Conservation (phyloP, 1,140 invertebrate species). For the Polypedilum pembai region DNA sequence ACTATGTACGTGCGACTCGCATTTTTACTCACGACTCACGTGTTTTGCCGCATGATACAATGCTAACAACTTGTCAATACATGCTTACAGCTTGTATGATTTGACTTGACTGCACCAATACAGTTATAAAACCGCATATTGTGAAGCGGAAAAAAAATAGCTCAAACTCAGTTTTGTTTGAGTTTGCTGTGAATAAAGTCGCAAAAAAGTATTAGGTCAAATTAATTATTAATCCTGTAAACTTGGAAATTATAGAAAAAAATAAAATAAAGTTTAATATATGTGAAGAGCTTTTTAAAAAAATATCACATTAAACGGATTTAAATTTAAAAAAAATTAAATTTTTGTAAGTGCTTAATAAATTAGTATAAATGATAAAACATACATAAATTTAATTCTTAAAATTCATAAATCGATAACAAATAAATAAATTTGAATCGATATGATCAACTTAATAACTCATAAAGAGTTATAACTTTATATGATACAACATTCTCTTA, state of each 20-base stretch:
- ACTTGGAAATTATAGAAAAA: neutral
- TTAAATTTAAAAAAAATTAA: neutral
- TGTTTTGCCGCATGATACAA: neutral
- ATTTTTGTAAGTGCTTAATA: neutral
- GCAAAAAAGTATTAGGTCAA: neutral
- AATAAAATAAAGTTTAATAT: neutral
- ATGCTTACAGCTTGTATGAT: neutral
- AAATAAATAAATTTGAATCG: too few relatives aligned
- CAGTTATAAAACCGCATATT: neutral
- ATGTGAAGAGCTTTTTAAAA: neutral
- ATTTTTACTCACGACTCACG: neutral
- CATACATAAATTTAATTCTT: too few relatives aligned
- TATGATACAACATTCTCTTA: too few relatives aligned
- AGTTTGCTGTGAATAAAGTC: slow-evolving; percentile 8
- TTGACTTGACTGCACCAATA: neutral
- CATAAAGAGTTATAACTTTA: too few relatives aligned
- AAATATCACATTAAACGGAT: neutral
- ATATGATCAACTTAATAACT: too few relatives aligned
- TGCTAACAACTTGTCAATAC: neutral
- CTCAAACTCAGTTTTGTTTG: neutral
- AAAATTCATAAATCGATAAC: too few relatives aligned
- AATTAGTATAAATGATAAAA: neutral
- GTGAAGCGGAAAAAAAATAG: neutral
- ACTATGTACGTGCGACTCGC: too few relatives aligned
- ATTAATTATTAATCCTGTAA: neutral